phyloP scores from a whole-genome alignment of 2,113 vertebrate species.

The Danio rerio region GRCz12tu NC_133192.1:18721501-18722000 shows the following conservation, averaged over 20 bases:
- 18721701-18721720: neutral
- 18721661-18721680: neutral
- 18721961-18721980: neutral
- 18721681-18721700: constrained; percentile 13
- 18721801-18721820: constrained; percentile 23
- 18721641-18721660: constrained; percentile 22
- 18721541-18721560: constrained; percentile 23
- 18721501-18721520: constrained; percentile 26
- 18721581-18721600: constrained; percentile 19
- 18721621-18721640: constrained; percentile 17
- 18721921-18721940: constrained; percentile 15
- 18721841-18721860: constrained; percentile 21
- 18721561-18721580: neutral
- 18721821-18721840: constrained; percentile 31
- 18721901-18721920: neutral
- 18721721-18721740: neutral
- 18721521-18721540: constrained; percentile 33
- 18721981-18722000: constrained; percentile 9
- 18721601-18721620: neutral
- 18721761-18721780: constrained; percentile 39
- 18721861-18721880: constrained; percentile 5
- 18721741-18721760: neutral
- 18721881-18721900: neutral
- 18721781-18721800: constrained; percentile 23
- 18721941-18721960: constrained; percentile 21